These are phyloP conservation scores for Platyura marginata DNA, from an alignment of 1,140 invertebrate genomes.

Conservation along the genomic window DNA sequence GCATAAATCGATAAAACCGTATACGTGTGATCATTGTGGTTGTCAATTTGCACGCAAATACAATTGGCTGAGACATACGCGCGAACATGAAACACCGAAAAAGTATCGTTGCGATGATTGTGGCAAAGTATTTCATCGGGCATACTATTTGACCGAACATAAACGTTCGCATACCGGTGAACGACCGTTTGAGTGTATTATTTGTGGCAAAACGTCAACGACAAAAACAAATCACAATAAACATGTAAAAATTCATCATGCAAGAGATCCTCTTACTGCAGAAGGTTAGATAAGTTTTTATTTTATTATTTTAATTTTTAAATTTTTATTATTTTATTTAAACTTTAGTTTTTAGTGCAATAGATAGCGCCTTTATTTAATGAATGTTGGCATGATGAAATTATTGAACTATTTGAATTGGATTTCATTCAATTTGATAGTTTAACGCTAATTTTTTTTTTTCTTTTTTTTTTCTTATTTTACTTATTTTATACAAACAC, in stretches of 20 bases:
- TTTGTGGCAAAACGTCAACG: constrained; percentile 69
- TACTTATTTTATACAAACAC: too few species aligned
- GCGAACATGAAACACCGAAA: constrained; percentile 79
- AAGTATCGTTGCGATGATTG: constrained; percentile 75
- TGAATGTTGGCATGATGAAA: too few species aligned
- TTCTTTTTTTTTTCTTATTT: too few species aligned
- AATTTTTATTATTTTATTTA: too few species aligned
- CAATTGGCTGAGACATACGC: constrained; percentile 76
- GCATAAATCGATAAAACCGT: constrained; percentile 60
- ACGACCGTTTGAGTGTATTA: constrained; percentile 61
- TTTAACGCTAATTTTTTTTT: too few species aligned
- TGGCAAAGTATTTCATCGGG: constrained; percentile 67
- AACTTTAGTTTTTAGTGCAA: too few species aligned
- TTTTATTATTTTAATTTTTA: too few species aligned
- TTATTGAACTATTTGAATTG: too few species aligned
- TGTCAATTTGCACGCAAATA: constrained; percentile 85
- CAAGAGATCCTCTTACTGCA: constrained; percentile 62
- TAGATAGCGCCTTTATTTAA: too few species aligned
- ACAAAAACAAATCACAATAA: constrained; percentile 81
- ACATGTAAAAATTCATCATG: constrained; percentile 73
- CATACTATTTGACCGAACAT: constrained; percentile 75
- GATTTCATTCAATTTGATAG: too few species aligned
- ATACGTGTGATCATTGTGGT: constrained; percentile 84
- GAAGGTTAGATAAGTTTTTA: constrained; percentile 50
- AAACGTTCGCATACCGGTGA: constrained; percentile 52